phyloP scores from a whole-genome alignment of 23 tunicate species.

The Aplidium turbinatum region DNA sequence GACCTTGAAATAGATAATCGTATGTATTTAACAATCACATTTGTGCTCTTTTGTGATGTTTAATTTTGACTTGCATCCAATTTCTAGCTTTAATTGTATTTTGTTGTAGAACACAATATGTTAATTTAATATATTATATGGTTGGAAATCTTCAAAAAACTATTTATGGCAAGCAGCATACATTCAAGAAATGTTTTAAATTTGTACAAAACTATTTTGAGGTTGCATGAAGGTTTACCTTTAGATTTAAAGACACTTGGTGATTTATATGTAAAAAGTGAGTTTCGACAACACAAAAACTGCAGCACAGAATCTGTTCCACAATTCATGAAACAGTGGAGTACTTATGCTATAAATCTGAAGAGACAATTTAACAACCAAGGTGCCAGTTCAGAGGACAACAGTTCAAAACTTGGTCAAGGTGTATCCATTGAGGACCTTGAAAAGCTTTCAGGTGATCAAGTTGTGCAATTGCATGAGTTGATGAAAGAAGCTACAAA shows the following conservation, averaged over 20 bases:
- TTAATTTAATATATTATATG: background rate
- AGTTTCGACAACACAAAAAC: slow-evolving; percentile 85
- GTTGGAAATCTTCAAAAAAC: too few species aligned
- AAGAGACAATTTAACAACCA: slow-evolving; percentile 52
- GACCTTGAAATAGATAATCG: too few species aligned
- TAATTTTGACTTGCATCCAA: too few species aligned
- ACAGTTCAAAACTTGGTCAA: slow-evolving; percentile 43
- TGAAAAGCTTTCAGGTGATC: slow-evolving; percentile 75
- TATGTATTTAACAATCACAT: too few species aligned
- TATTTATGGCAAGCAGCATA: slow-evolving; percentile 25
- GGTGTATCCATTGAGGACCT: slow-evolving; percentile 39
- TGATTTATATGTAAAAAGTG: slow-evolving; percentile 89
- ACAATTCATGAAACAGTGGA: slow-evolving; percentile 90
- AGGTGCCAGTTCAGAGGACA: background rate
- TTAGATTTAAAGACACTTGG: slow-evolving; percentile 80
- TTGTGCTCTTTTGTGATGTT: too few species aligned
- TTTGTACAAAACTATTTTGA: slow-evolving; percentile 77
- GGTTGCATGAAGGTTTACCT: slow-evolving; percentile 69
- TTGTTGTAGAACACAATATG: too few species aligned
- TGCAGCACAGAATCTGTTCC: slow-evolving; percentile 73
- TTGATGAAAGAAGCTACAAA: slow-evolving; percentile 89
- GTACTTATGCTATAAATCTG: slow-evolving; percentile 52
- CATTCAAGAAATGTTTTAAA: slow-evolving; percentile 49
- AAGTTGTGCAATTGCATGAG: slow-evolving; percentile 87
- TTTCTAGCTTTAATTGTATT: too few species aligned